Conservation (phyloP, 2,797 vertebrate genomes). For the Sylvilagus floridanus region DNA sequence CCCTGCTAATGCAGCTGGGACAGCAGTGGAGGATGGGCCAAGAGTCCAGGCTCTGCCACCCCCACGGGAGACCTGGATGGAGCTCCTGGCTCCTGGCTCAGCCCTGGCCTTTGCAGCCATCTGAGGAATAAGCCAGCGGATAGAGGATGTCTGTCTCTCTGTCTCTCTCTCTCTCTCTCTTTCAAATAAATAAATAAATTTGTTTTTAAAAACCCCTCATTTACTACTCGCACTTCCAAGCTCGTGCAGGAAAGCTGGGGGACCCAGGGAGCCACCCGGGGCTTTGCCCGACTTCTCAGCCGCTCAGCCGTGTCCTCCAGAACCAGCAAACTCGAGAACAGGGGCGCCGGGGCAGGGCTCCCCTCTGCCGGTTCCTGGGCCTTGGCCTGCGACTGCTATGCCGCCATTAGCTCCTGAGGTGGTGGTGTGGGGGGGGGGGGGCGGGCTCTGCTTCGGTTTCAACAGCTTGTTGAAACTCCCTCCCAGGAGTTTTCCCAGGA, state of each 20-base stretch:
- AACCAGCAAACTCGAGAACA: neutral
- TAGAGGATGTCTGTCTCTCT: too few species aligned
- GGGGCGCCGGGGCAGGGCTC: neutral
- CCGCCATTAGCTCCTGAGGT: neutral
- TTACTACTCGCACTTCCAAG: neutral
- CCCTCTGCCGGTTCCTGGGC: neutral
- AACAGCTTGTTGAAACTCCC: neutral
- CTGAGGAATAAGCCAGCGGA: too few species aligned
- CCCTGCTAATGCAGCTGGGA: too few species aligned
- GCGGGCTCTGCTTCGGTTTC: neutral
- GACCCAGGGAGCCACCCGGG: neutral
- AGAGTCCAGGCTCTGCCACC: too few species aligned
- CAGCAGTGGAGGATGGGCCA: too few species aligned
- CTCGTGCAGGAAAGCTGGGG: neutral
- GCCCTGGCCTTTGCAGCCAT: too few species aligned
- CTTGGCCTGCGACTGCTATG: neutral
- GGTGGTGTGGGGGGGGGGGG: too few species aligned
- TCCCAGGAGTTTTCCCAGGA: neutral
- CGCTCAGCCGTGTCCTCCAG: neutral
- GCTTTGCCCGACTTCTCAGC: neutral
- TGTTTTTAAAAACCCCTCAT: neutral
- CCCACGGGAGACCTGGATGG: too few species aligned
- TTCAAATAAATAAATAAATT: too few species aligned
- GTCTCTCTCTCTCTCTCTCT: too few species aligned
- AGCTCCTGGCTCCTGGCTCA: too few species aligned